These are phyloP conservation scores for Ladona fulva DNA, from an alignment of 1,140 invertebrate genomes.

Conservation along the genomic window DNA sequence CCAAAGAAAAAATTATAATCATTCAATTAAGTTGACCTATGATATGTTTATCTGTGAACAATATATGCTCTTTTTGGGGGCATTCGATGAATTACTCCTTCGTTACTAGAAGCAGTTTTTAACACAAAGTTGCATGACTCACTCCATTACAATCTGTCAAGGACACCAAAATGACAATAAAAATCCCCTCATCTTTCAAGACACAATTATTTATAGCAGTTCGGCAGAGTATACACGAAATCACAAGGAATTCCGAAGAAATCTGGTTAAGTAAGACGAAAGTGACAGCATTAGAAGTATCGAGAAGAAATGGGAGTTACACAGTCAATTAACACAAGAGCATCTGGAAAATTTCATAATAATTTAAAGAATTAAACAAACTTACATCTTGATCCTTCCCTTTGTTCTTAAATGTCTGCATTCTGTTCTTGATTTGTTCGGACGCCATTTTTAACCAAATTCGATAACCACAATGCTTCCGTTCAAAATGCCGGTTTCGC, in stretches of 20 bases:
- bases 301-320: not conserved
- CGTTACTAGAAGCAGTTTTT: too few relatives aligned
- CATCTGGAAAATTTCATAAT: too few relatives aligned
- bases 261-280: not conserved
- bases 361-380: constrained; percentile 29
- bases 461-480: constrained; percentile 8
- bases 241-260: not conserved
- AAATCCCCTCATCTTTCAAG: not conserved
- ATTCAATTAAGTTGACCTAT: too few relatives aligned
- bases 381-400: constrained; percentile 94
- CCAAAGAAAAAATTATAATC: too few relatives aligned
- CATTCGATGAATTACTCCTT: too few relatives aligned
- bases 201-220: not conserved
- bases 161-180: not conserved
- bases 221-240: too few relatives aligned
- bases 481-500: constrained; percentile 8
- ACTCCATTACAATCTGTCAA: not conserved
- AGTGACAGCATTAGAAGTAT: not conserved
- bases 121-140: not conserved
- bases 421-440: constrained; percentile 67
- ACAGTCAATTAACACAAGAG: too few relatives aligned
- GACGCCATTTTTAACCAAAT: constrained; percentile 57
- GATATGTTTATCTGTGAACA: too few relatives aligned
- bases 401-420: constrained; percentile 93
- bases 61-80: too few relatives aligned